Evolutionary conservation across 1,140 invertebrate species (phyloP), one percentile per base, ranked within the genome.

Genomic region (Drosophila paulistorum): DNA sequence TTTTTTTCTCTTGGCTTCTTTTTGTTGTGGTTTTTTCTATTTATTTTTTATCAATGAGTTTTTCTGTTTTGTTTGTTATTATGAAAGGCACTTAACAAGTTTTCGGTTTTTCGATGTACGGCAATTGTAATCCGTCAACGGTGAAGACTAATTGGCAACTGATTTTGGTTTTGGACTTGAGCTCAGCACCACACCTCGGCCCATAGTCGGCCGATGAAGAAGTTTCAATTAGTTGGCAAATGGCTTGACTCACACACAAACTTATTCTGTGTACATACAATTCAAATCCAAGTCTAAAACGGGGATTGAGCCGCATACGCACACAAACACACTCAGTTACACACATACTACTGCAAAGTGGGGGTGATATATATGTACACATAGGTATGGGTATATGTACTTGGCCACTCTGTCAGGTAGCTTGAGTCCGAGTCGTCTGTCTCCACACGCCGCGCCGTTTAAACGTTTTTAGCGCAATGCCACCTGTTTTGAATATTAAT

Each of bases 141-240:
- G 70, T 82, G 81, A 82, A 91, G 82, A 90, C 90, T 90, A 80
- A 91, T 91, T 91, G 90, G 90, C 85, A 91, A 91, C 90, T 91
- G 90, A 91, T 91, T 90, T 85, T 41, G 75, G 74, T 67, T 62
- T 67, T 62, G 35, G 73, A 73, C 41, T 64, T 80, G 72, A 86
- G 82, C 90, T 91, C 80, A 90, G 74, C 90, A 91, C 90, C 90
- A 91, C 90, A 91, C 90, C 90, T 91, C 82, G 82, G 84, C 84
- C 5, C 35, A 37, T 11, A 37, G 35, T 9, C 35, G 89, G 10
- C 45, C 17, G 45, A 89, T 89, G 84, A 87, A 87, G 84, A 87
- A 87, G 84, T 84, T 89, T 89, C 80, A 84, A 89, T 87, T 87
- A 79, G 75, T 72, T 73, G 76, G 74, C 68, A 77, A 87, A 71